These are phyloP conservation scores for Netelia fuscicornis DNA, from an alignment of 2,888 invertebrate genomes.

Conservation along the genomic window DNA sequence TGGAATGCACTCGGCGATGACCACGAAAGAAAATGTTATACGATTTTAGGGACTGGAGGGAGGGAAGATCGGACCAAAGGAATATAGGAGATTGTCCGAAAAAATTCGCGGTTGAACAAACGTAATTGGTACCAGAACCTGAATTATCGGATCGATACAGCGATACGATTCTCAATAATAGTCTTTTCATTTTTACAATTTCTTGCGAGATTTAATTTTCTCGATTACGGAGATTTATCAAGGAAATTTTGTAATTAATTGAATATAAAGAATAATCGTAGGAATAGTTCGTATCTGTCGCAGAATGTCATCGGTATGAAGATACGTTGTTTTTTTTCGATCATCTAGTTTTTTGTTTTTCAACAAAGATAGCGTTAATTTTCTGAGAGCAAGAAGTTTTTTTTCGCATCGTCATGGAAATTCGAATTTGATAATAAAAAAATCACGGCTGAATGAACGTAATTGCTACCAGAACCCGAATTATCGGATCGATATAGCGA, in stretches of 20 bases:
- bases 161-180: background rate
- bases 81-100: background rate
- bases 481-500: constrained; percentile 8
- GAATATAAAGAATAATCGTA: background rate
- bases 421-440: background rate
- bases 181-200: background rate
- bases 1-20: constrained; percentile 30
- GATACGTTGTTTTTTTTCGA: background rate
- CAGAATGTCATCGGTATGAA: background rate
- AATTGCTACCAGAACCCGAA: background rate
- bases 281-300: background rate
- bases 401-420: constrained; percentile 8
- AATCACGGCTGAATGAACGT: background rate
- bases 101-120: constrained; percentile 7
- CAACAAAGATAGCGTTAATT: background rate
- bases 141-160: constrained; percentile 8
- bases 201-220: background rate
- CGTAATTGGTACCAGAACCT: background rate
- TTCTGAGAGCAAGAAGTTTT: background rate
- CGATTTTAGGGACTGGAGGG: background rate
- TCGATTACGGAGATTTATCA: background rate
- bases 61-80: background rate
- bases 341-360: background rate
- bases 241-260: too few species aligned
- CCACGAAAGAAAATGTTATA: constrained; percentile 18